Base-by-base conservation (phyloP, 2,888 invertebrate species). In the Hymenopus coronatus region DNA sequence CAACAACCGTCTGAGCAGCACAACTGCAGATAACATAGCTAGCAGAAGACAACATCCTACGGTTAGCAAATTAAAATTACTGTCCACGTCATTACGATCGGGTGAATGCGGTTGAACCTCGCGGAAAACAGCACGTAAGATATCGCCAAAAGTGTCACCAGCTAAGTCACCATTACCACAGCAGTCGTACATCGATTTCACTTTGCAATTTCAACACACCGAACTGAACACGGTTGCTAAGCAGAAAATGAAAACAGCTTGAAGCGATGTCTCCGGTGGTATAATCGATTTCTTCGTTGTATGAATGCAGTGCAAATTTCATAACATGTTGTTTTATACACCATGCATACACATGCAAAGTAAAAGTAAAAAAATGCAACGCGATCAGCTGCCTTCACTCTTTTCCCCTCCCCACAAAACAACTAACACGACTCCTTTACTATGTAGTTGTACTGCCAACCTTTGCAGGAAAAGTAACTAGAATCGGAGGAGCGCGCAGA, bases 101-200 rank as follows among this genome's bases (percentile, higher is more conserved):
- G 54, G 15, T 70, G 54, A 20, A 70, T 3, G 54, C 20, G 20
- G 54, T 70, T 70, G 54, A 20, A 70, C 20, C 54, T 70, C 54
- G 25, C 54, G 20, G 20, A 70, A 70, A 82, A 88, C 28, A 40
- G 81, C 30, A n/a, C 85, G 28, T n/a, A 89, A 30, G 30, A 89
- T 88, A 70, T 88, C 46, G 28, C 46, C 84, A 54, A 89, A 89
- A 82, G 70, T 88, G 40, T 87, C 40, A 83, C 87, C 84, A 28
- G 82, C 88, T 81, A 87, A 46, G 46, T 89, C 89, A 87, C 89
- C 88, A 89, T 88, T 88, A 33, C 89, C 89, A 88, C 90, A 90
- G 88, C 90, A 90, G 88, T 90, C 90, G 70, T 90, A 89, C 90
- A 90, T 90, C 88, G 86, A 86, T 28, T 20, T 86, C 85, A 85